Percentiles rank a stretch among this genome's conserved stretches.
These are phyloP conservation scores for Festucalex cinctus DNA, from an alignment of 2,113 vertebrate genomes.

Conservation along the genomic window DNA sequence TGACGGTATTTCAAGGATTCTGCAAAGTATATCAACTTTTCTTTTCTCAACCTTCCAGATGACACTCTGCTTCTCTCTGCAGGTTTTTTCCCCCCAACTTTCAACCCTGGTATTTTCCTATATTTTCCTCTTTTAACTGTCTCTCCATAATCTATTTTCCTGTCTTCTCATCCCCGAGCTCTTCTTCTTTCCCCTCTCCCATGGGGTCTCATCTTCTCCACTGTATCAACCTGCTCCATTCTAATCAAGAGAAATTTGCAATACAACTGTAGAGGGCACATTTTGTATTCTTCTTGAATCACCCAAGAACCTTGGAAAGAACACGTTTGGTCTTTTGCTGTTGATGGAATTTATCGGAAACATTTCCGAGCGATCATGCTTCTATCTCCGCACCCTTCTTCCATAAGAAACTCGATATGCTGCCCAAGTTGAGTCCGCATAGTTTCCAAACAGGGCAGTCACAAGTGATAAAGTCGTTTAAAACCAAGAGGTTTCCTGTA, in stretches of 20 bases:
- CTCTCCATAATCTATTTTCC: slow-evolving; percentile 57
- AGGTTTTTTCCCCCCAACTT: slow-evolving; percentile 21
- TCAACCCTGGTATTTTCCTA: slow-evolving; percentile 50
- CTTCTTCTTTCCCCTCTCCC: slow-evolving; percentile 35
- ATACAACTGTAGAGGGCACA: background rate
- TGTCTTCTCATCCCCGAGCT: slow-evolving; percentile 35
- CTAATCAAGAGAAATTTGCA: slow-evolving; percentile 14
- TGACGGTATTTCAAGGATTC: slow-evolving; percentile 49
- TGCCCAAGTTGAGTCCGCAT: slow-evolving; percentile 31
- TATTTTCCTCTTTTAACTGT: slow-evolving; percentile 29
- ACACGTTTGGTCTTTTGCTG: slow-evolving; percentile 5
- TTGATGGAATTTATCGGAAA: slow-evolving; percentile 12
- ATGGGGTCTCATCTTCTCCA: slow-evolving; percentile 50
- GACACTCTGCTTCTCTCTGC: slow-evolving; percentile 41
- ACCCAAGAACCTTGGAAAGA: background rate
- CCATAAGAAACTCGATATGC: slow-evolving; percentile 9
- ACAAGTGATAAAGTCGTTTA: slow-evolving; percentile 59
- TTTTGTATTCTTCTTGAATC: background rate
- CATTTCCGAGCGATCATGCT: slow-evolving; percentile 12
- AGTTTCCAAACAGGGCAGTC: slow-evolving; percentile 60
- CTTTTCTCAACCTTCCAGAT: slow-evolving; percentile 33
- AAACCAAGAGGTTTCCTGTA: slow-evolving; percentile 56
- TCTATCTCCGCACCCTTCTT: slow-evolving; percentile 22
- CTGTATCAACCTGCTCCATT: slow-evolving; percentile 39
- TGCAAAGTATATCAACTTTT: slow-evolving; percentile 53